A percentile compares a stretch with the other conserved stretches of the same genome.
phyloP scores from a whole-genome alignment of 2,888 invertebrate genomes.

The Epinotia demarniana region DNA sequence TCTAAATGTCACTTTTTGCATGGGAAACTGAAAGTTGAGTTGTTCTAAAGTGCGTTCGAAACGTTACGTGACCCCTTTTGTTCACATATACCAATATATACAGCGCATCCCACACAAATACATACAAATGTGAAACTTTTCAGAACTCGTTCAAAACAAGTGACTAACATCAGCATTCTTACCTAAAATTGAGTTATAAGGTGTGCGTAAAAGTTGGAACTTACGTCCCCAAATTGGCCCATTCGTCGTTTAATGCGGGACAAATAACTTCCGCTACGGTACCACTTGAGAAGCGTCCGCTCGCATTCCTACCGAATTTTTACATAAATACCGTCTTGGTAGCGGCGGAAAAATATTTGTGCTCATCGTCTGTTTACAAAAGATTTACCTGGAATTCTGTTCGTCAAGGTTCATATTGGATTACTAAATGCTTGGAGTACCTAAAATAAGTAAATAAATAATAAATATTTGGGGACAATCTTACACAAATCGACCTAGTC shows the following conservation, averaged over 20 bases:
- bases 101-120: no score
- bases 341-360: constrained; percentile 28
- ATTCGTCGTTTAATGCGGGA: constrained; percentile 22
- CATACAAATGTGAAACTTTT: no score
- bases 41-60: no score
- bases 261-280: constrained; percentile 27
- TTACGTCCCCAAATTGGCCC: not conserved
- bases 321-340: constrained; percentile 20
- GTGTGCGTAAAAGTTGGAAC: constrained; percentile 12
- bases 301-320: constrained; percentile 16
- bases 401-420: not conserved
- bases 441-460: no score
- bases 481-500: no score
- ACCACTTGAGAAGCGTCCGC: not conserved
- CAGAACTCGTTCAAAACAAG: not conserved
- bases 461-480: no score
- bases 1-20: no score
- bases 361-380: constrained; percentile 1
- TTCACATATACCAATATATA: no score
- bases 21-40: no score
- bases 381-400: not conserved
- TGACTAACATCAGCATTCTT: not conserved
- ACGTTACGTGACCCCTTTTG: no score
- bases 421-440: no score
- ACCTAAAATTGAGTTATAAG: not conserved